These are phyloP conservation scores for Equus quagga DNA, from an alignment of 2,113 vertebrate species.

Conservation along the genomic window DNA sequence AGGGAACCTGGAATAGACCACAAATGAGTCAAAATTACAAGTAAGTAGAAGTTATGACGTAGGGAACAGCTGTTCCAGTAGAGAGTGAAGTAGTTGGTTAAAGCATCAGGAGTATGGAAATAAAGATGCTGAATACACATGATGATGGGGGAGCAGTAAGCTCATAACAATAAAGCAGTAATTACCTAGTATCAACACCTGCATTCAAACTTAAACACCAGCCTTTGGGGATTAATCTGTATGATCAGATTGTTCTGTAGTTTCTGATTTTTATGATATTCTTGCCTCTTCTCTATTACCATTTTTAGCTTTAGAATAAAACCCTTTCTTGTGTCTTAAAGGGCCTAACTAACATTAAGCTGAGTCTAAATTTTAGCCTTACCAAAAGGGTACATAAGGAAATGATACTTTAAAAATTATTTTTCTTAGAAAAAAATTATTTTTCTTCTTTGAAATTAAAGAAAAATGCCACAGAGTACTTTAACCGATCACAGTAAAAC, in stretches of 20 bases:
- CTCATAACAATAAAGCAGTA: not conserved
- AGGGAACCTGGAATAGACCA: not conserved
- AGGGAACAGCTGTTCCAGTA: not conserved
- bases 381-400: not conserved
- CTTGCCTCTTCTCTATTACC: not conserved
- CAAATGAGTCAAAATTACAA: not conserved
- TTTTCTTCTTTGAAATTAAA: conserved; percentile 30
- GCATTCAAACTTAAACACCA: not conserved
- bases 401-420: not conserved
- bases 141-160: not conserved
- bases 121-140: not conserved
- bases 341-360: not conserved
- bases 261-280: conserved; percentile 30
- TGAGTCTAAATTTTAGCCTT: conserved; percentile 16
- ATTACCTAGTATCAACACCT: not conserved
- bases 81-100: not conserved
- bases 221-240: not conserved
- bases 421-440: not conserved
- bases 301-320: conserved; percentile 36
- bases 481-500: not conserved
- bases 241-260: not conserved
- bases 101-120: not conserved
- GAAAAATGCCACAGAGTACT: not conserved
- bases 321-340: not conserved
- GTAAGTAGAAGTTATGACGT: not conserved